Conservation (phyloP, 2,888 invertebrate genomes). For the Cinara cedri region DNA sequence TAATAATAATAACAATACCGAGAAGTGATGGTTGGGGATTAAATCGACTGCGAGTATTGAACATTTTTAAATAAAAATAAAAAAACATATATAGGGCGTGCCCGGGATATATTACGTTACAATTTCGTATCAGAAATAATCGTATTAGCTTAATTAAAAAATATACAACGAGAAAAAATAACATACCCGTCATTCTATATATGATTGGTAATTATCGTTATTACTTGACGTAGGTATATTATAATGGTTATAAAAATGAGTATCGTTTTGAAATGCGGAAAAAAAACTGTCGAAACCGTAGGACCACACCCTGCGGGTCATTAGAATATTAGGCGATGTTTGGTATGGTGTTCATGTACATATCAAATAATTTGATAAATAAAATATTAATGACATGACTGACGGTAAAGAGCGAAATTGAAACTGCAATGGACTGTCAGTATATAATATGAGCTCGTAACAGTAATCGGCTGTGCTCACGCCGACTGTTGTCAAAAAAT, state of each 20-base stretch:
- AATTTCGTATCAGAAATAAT: slow-evolving; percentile 56
- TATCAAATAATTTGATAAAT: slow-evolving; percentile 54
- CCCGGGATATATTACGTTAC: slow-evolving; percentile 47
- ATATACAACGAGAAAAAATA: slow-evolving; percentile 36
- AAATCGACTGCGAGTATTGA: slow-evolving; percentile 53
- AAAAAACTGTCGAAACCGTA: slow-evolving; percentile 24
- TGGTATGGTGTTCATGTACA: slow-evolving; percentile 44
- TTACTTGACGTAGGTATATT: slow-evolving; percentile 40
- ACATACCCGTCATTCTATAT: slow-evolving; percentile 52
- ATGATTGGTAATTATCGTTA: slow-evolving; percentile 56
- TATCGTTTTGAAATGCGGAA: slow-evolving; percentile 45
- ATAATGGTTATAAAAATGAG: slow-evolving; percentile 47
- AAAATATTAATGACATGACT: slow-evolving; percentile 53
- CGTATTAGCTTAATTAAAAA: slow-evolving; percentile 57
- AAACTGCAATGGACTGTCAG: slow-evolving; percentile 34
- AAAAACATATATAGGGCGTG: slow-evolving; percentile 43
- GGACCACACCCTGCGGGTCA: slow-evolving; percentile 52
- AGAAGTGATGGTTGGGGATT: slow-evolving; percentile 41
- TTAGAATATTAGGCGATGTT: slow-evolving; percentile 55
- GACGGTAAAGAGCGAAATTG: slow-evolving; percentile 47
- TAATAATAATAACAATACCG: neutral
- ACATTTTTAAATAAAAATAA: slow-evolving; percentile 50
- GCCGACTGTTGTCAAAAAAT: slow-evolving; percentile 54
- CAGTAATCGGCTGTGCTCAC: slow-evolving; percentile 53
- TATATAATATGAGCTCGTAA: too few species aligned